Base-by-base conservation (phyloP, 2,888 invertebrate genomes). In the Eilema sororculum region DNA sequence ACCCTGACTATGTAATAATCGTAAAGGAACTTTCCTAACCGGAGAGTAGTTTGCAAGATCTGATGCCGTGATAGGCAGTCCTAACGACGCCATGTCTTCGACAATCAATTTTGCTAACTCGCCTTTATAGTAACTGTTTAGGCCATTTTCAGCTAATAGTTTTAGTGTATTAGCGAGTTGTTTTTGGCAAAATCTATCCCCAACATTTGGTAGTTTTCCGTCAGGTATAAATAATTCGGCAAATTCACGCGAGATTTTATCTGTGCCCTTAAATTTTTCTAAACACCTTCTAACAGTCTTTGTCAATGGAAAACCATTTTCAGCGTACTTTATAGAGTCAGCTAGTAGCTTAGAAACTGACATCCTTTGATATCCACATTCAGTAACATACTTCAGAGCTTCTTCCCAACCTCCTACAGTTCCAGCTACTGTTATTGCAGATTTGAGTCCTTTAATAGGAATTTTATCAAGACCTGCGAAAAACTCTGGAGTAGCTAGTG, bases 331-430 rank as follows among this genome's bases (percentile, higher is more conserved):
- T 37, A 94, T 92, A 41, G 95, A 92, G 79, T 95, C 94, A 37
- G 84, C 86, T 67, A 95, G 75, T 46, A 95, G 81, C 74, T 86
- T 86, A 2, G 88, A 83, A 5, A 87, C 28, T 6, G 94, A 89
- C 8, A 86, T 85, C 76, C 84, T 88, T 74, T 84, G 82, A 65
- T 92, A 93, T 9, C 94, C 95, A 78, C 86, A 89, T 86, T 94
- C 93, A 58, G 88, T 66, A 2, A 92, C 87, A 68, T 93, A 94
- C 57, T 91, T 86, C 0, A 95, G 80, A n/a, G 92, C 94, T 86
- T 93, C 93, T 75, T 92, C 87, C 95, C 95, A 95, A 2, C 94
- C 94, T 12, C 91, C 93, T 0, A 95, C 82, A 0, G 93, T 91
- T 6, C 95, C 95, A 56, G 95, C 91, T 2, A 94, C 93, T 0